Evolutionary conservation across 1,140 invertebrate genomes (phyloP).

Genomic region (Drosophila santomea): DNA sequence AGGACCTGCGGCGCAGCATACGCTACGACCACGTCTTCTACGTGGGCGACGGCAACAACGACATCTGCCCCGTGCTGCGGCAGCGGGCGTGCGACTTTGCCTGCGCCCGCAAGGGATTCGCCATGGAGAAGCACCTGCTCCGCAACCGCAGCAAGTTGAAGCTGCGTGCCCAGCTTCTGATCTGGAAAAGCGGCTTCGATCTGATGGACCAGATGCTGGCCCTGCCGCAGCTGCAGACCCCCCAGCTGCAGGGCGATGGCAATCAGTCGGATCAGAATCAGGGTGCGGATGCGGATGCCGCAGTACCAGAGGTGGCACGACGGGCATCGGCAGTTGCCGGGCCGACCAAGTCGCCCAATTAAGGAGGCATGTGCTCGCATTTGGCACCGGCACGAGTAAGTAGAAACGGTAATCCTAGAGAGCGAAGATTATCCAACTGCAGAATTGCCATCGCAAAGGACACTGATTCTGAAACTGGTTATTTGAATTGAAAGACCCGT

Average conservation of each 20-base stretch:
- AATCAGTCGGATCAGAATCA: background rate
- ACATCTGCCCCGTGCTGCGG: conserved; percentile 90
- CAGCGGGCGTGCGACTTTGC: conserved; percentile 88
- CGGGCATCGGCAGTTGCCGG: conserved; percentile 57
- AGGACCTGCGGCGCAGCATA: conserved; percentile 84
- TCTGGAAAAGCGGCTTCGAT: conserved; percentile 86
- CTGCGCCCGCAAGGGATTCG: conserved; percentile 88
- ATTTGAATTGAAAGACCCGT: no score
- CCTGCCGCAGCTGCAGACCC: conserved; percentile 53
- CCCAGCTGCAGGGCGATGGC: background rate
- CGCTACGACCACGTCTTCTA: conserved; percentile 88
- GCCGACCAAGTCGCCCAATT: conserved; percentile 17
- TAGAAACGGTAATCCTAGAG: background rate
- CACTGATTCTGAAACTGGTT: no score
- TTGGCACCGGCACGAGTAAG: background rate
- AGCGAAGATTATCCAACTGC: no score
- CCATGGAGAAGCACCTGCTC: conserved; percentile 70
- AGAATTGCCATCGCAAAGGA: background rate
- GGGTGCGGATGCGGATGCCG: background rate
- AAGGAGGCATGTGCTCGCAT: conserved; percentile 8
- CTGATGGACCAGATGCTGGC: conserved; percentile 82
- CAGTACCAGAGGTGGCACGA: conserved; percentile 32
- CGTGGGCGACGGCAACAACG: conserved; percentile 92
- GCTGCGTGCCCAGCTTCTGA: conserved; percentile 84
- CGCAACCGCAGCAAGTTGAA: conserved; percentile 74